Conservation (phyloP, 2,113 vertebrate genomes). For the Sander lucioperca region DNA sequence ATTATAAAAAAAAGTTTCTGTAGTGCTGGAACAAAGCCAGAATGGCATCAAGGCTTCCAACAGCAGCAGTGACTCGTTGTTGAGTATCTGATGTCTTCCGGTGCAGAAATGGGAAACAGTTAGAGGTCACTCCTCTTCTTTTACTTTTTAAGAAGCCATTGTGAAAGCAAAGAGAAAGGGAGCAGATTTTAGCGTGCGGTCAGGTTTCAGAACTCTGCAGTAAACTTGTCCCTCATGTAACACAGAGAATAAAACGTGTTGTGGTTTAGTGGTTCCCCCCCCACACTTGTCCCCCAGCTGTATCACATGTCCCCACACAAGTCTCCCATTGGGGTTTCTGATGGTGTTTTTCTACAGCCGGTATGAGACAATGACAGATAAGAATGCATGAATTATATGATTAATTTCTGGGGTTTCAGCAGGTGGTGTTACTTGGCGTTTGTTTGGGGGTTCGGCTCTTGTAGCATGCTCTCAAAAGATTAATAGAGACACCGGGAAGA, state of each 20-base stretch:
- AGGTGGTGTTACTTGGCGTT: slow-evolving; percentile 72
- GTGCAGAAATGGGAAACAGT: slow-evolving; percentile 49
- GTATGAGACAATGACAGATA: slow-evolving; percentile 69
- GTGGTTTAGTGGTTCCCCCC: slow-evolving; percentile 35
- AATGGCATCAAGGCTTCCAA: slow-evolving; percentile 39
- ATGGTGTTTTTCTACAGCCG: slow-evolving; percentile 53
- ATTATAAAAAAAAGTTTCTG: slow-evolving; percentile 45
- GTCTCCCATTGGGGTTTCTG: slow-evolving; percentile 68
- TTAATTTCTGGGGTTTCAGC: slow-evolving; percentile 72
- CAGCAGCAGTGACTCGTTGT: slow-evolving; percentile 22
- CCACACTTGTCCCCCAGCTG: slow-evolving; percentile 32
- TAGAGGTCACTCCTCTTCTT: slow-evolving; percentile 60
- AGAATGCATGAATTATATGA: slow-evolving; percentile 72
- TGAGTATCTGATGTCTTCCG: slow-evolving; percentile 52
- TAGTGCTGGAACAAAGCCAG: slow-evolving; percentile 52
- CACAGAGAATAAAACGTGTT: slow-evolving; percentile 72
- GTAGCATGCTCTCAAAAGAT: slow-evolving; percentile 75
- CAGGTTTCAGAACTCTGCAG: slow-evolving; percentile 60
- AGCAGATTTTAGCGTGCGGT: slow-evolving; percentile 52
- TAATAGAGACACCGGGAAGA: slow-evolving; percentile 73
- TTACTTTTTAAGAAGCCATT: slow-evolving; percentile 28
- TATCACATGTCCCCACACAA: slow-evolving; percentile 68
- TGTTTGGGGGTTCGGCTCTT: slow-evolving; percentile 57
- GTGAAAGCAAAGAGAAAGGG: slow-evolving; percentile 30
- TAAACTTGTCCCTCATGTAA: slow-evolving; percentile 48